Conservation (phyloP, 2,888 invertebrate species). For the Ceraclea dissimilis region DNA sequence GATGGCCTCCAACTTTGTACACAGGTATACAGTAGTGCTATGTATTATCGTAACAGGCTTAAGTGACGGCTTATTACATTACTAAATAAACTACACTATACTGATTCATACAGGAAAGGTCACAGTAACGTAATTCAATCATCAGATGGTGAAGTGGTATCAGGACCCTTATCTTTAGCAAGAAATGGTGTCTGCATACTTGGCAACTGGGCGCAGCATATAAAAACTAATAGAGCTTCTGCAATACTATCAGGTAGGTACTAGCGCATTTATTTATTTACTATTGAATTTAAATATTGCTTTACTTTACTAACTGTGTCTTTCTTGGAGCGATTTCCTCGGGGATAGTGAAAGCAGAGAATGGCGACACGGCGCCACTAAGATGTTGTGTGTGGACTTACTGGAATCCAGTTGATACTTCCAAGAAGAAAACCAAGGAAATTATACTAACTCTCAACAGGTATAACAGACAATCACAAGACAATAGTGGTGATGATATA, state of each 20-base stretch:
- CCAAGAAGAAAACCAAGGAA: constrained; percentile 4
- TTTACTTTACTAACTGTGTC: background rate
- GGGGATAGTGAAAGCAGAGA: constrained; percentile 3
- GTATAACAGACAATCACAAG: constrained; percentile 4
- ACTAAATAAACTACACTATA: no score
- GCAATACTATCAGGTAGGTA: background rate
- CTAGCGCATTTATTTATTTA: background rate
- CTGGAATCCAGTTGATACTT: constrained; percentile 6
- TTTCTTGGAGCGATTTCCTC: constrained; percentile 6
- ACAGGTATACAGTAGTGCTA: constrained; percentile 5
- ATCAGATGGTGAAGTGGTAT: background rate
- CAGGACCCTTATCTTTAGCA: constrained; percentile 10
- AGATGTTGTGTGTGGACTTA: constrained; percentile 18
- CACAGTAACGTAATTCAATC: no score
- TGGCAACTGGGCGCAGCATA: constrained; percentile 11
- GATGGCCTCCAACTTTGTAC: constrained; percentile 6
- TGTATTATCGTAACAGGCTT: no score
- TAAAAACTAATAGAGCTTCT: background rate
- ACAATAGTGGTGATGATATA: background rate
- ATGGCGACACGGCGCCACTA: constrained; percentile 7
- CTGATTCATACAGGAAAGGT: no score
- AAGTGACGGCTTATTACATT: no score
- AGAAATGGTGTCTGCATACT: constrained; percentile 16
- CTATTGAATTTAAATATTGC: no score
- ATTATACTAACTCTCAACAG: constrained; percentile 8